Base-by-base conservation (phyloP, 2,888 invertebrate genomes). In the Copidosoma aretas region DNA sequence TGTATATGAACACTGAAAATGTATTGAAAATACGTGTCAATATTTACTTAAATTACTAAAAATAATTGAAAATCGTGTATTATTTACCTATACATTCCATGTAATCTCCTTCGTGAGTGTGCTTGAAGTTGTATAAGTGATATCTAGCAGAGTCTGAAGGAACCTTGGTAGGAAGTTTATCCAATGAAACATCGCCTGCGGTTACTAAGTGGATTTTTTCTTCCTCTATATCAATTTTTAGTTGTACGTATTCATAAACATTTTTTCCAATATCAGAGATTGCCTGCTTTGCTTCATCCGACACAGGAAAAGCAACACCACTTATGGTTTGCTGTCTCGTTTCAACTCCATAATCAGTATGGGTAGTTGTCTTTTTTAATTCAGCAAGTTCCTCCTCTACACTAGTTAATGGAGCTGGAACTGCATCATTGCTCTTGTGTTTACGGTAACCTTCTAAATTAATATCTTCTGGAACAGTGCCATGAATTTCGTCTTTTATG, bases 401-500 rank as follows among this genome's bases (percentile, higher is more conserved):
- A 63, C 88, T 88, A 0, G 98, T 97, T 62, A 98, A 87, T 0
- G 98, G 98, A 3, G 93, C 96, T 0, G 97, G 95, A 0, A 94
- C 93, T 60, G 90, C 88, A 67, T 91, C 89, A 10, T 91, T 90
- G 72, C 87, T 88, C 76, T 94, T 88, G 80, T 95, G 92, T 74
- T 90, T 91, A 74, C 89, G 88, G 82, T 95, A 96, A 0, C 97
- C 95, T 71, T 89, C 89, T 43, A 96, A 84, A 12, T 90, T 90
- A 1, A 95, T 89, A 81, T 98, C 98, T 72, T 91, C 91, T 88
- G 93, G 82, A 0, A 85, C 85, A 17, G 97, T 96, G 32, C 94
- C 96, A 86, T 97, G 97, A 77, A 97, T 85, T 85, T 99, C 99
- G 82, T 97, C 95, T 78, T 93, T 93, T 69, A 99, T 96, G 78